These are phyloP conservation scores for Palythoa caribaeorum DNA, from an alignment of 92 coral and sea anemone species.

Conservation along the genomic window DNA sequence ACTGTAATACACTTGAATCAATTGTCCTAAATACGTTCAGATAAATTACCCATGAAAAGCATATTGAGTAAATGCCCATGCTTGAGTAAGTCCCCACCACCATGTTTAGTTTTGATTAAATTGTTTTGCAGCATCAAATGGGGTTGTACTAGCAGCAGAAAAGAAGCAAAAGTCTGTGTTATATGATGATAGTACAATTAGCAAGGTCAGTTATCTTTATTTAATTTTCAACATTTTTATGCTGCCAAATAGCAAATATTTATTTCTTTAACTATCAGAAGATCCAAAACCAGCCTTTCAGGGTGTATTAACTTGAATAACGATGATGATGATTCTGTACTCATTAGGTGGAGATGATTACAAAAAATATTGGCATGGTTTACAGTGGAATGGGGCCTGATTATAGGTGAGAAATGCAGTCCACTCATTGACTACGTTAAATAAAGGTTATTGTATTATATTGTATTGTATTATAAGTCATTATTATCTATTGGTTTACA, in stretches of 20 bases:
- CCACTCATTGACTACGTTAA: background rate
- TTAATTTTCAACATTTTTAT: background rate
- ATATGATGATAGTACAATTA: conserved; percentile 96
- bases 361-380: conserved; percentile 94
- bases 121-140: conserved; percentile 85
- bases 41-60: too few relatives aligned
- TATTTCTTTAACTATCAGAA: background rate
- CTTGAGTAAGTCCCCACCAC: too few relatives aligned
- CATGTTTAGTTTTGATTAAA: background rate
- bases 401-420: conserved; percentile 75
- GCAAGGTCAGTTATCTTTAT: conserved; percentile 72
- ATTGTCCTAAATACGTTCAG: too few relatives aligned
- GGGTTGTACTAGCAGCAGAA: conserved; percentile 98
- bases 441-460: too few relatives aligned
- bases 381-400: conserved; percentile 99
- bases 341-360: conserved; percentile 91
- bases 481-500: too few relatives aligned
- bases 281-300: background rate
- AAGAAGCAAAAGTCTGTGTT: conserved; percentile 97
- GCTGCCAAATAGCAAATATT: background rate
- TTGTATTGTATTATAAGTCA: too few relatives aligned
- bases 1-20: too few relatives aligned
- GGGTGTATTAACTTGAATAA: background rate
- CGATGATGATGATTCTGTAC: background rate
- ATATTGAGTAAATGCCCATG: too few relatives aligned